Evolutionary conservation across 2,113 vertebrate genomes (phyloP), one percentile per base, ranked within the genome.

Genomic region (Murina feae): DNA sequence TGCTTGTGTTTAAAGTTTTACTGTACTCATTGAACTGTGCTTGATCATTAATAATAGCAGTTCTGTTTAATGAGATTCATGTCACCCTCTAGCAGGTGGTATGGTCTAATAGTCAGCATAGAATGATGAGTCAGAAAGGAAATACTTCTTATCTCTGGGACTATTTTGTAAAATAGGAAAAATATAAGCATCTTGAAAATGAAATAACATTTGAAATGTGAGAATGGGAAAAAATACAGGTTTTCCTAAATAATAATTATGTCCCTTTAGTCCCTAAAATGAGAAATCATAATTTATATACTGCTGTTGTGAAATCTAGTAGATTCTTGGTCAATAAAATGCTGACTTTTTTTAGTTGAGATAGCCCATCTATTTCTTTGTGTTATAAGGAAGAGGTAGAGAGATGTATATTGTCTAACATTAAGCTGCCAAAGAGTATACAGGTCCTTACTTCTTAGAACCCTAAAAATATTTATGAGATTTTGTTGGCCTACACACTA

Each of bases 1-100:
- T 92, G 96, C 94, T 97, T 96, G 90, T 97, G 92, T 92, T 96
- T 97, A 96, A 97, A 92, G 85, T 96, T 97, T 97, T 90, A 93
- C 96, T 95, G 87, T 96, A 96, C 87, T 96, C 96, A 96, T 95
- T 97, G 96, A 96, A 97, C 95, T 97, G 78, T 96, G 96, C 93
- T 95, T 86, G 90, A 92, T 96, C 97, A 97, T 97, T 97, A 97
- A 96, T 96, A 97, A 97, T 90, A 88, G 78, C 93, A 97, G 92
- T 94, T 97, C 89, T 94, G 85, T 80, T 95, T 97, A 97, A 96
- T 97, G 95, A 97, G 95, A 97, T 93, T 63, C 79, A 76, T 89
- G 87, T 88, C 81, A 96, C 81, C 90, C 90, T 96, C 88, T 91
- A 92, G 95, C 95, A 96, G 92, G 97, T 96, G 90, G 80, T 83